Percentiles rank a stretch among this genome's conserved stretches.
phyloP scores from a whole-genome alignment of 30 jellyfish, hydroid and myxozoan species.

The Rhopilema esculentum region DNA sequence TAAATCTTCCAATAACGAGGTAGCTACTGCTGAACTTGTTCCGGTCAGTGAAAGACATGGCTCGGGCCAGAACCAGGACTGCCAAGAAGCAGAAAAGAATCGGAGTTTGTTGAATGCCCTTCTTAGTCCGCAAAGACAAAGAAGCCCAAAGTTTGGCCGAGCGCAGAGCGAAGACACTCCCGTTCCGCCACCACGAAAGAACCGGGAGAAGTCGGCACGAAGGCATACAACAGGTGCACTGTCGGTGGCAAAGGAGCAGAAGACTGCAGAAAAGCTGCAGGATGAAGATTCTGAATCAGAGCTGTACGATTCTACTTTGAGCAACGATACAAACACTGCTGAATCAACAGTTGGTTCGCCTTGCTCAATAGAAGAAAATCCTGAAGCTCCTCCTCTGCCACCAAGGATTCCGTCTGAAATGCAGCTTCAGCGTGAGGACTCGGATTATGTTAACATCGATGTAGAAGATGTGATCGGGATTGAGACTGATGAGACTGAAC shows the following conservation, averaged over 20 bases:
- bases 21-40: neutral
- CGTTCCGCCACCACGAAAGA: slow-evolving; percentile 72
- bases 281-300: neutral
- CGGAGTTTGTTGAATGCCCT: slow-evolving; percentile 44
- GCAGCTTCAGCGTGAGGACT: slow-evolving; percentile 10
- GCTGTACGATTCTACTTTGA: slow-evolving; percentile 17
- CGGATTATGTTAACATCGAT: slow-evolving; percentile 38
- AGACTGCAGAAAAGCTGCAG: neutral
- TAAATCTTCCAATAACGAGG: too few relatives aligned
- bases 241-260: neutral
- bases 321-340: neutral
- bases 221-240: slow-evolving; percentile 54
- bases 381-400: slow-evolving; percentile 49
- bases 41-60: neutral
- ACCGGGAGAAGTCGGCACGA: slow-evolving; percentile 57
- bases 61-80: neutral
- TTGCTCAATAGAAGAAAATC: neutral
- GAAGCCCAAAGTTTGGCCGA: slow-evolving; percentile 22
- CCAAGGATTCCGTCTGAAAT: slow-evolving; percentile 26
- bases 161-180: slow-evolving; percentile 58
- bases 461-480: slow-evolving; percentile 1
- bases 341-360: neutral
- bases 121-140: slow-evolving; percentile 41
- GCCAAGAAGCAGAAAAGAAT: neutral
- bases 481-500: neutral